Percentiles rank a stretch among this genome's conserved stretches.
These are phyloP conservation scores for Tetragonula clypearis DNA, from an alignment of 1,140 invertebrate genomes.

Conservation along the genomic window DNA sequence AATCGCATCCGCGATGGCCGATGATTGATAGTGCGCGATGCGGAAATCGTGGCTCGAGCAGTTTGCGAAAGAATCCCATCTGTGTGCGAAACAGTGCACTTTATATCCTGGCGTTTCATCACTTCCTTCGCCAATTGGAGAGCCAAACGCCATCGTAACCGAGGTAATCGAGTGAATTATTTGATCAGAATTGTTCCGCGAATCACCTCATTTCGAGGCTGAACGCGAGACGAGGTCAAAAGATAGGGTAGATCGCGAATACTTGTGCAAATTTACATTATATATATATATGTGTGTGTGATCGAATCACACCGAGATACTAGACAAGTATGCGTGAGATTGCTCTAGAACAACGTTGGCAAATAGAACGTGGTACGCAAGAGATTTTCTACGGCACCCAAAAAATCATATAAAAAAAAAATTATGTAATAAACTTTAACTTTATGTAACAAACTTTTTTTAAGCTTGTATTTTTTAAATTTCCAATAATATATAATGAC, in stretches of 20 bases:
- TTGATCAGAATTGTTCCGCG: conserved; percentile 26
- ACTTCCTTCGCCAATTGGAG: conserved; percentile 48
- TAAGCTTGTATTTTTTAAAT: no score
- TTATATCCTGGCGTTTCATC: conserved; percentile 60
- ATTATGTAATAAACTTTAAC: no score
- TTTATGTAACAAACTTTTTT: no score
- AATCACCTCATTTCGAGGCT: not conserved
- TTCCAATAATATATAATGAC: no score
- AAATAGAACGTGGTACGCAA: no score
- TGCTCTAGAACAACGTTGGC: no score
- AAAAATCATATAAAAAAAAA: no score
- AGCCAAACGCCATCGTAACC: conserved; percentile 41
- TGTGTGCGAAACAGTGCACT: conserved; percentile 57
- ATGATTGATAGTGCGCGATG: conserved; percentile 65
- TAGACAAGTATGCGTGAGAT: no score
- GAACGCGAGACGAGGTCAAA: not conserved
- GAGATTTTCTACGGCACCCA: no score
- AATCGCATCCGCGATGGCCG: conserved; percentile 62
- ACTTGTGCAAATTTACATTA: no score
- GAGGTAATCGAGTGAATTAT: conserved; percentile 53
- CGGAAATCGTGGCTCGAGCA: conserved; percentile 60
- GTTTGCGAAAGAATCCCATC: conserved; percentile 65
- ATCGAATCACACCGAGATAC: not conserved
- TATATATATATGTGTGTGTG: no score
- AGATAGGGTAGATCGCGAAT: not conserved